Percentiles rank a stretch among this genome's conserved stretches.
Evolutionary conservation across 64 coral and sea anemone genomes (phyloP).

Genomic region (Anthopleura sola): DNA sequence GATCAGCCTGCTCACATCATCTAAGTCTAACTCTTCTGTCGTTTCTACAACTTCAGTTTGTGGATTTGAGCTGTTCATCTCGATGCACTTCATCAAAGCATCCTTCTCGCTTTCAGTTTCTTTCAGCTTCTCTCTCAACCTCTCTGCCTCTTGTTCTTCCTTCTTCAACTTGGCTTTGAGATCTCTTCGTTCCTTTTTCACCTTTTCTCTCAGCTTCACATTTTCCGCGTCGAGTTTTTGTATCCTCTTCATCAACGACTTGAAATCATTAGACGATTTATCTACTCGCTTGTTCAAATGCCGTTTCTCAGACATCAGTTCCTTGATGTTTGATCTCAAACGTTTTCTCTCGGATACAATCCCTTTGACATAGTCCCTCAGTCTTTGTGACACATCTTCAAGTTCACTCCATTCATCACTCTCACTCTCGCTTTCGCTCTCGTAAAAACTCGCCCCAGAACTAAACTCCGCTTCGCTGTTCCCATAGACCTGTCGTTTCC

Average conservation of each 20-base stretch:
- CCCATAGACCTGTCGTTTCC: background rate
- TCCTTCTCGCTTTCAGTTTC: conserved; percentile 75
- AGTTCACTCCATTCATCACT: conserved; percentile 33
- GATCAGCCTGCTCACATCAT: conserved; percentile 43
- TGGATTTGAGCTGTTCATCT: conserved; percentile 43
- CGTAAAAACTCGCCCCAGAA: conserved; percentile 33
- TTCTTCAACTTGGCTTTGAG: conserved; percentile 44
- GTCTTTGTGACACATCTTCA: background rate
- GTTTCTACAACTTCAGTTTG: conserved; percentile 26
- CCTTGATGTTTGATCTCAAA: conserved; percentile 31
- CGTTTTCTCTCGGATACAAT: conserved; percentile 45
- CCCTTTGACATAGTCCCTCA: background rate
- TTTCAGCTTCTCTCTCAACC: conserved; percentile 48
- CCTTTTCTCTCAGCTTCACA: conserved; percentile 6
- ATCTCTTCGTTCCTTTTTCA: conserved; percentile 48
- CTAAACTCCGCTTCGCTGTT: conserved; percentile 47
- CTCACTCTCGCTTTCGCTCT: conserved; percentile 32
- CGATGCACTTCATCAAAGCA: conserved; percentile 75
- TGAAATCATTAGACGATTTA: conserved; percentile 43
- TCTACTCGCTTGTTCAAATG: conserved; percentile 40
- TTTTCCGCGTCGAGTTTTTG: conserved; percentile 64
- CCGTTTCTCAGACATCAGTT: conserved; percentile 45
- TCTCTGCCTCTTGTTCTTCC: conserved; percentile 57
- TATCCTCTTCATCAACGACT: conserved; percentile 21
- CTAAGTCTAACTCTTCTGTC: conserved; percentile 19